Percentiles rank a stretch among this genome's conserved stretches.
phyloP scores from a whole-genome alignment of 2,113 vertebrate genomes.

The Mellivora capensis region DNA sequence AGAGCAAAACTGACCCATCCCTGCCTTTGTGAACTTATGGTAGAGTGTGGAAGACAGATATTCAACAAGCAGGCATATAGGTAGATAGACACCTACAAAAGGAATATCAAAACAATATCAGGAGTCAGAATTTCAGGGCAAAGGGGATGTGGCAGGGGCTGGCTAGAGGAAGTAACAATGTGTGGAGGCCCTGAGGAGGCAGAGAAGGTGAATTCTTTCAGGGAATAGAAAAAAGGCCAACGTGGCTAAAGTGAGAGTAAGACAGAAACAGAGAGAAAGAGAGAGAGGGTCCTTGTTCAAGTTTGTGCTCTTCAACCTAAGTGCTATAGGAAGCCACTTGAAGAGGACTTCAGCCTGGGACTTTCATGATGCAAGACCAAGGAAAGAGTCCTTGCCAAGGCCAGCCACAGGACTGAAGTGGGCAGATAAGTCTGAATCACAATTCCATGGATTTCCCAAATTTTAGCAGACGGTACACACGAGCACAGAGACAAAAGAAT shows the following conservation, averaged over 20 bases:
- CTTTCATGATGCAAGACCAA: neutral
- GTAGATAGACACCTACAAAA: neutral
- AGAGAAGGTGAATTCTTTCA: neutral
- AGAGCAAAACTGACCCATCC: neutral
- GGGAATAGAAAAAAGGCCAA: neutral
- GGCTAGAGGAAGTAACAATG: neutral
- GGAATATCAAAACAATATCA: neutral
- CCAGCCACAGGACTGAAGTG: neutral
- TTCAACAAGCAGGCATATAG: neutral
- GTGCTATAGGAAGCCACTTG: neutral
- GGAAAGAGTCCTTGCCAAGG: neutral
- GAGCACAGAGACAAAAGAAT: neutral
- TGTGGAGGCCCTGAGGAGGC: neutral
- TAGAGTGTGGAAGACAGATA: neutral
- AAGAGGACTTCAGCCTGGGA: neutral
- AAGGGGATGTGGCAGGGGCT: neutral
- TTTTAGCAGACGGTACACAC: neutral
- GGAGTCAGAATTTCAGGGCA: neutral
- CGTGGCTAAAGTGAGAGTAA: neutral
- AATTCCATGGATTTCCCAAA: neutral
- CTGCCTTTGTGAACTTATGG: neutral
- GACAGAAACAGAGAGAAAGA: neutral
- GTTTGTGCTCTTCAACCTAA: neutral
- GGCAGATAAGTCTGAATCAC: neutral
- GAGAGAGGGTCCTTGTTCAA: neutral